These are phyloP conservation scores for Hoplodrina ambigua DNA, from an alignment of 2,888 invertebrate species.

Conservation along the genomic window DNA sequence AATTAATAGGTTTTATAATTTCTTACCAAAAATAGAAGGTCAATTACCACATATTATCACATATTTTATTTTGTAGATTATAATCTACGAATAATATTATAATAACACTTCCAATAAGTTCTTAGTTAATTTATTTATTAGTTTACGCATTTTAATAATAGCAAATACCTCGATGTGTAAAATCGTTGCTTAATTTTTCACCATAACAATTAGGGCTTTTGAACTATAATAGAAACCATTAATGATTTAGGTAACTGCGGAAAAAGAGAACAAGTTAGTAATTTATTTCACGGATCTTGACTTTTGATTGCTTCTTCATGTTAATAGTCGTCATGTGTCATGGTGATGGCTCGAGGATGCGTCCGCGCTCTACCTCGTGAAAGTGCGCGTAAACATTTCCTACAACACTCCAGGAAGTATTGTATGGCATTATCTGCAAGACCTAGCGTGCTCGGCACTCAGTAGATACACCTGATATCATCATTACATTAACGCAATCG, in stretches of 20 bases:
- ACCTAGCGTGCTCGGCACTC: constrained; percentile 67
- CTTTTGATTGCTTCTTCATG: constrained; percentile 37
- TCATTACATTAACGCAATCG: constrained; percentile 75
- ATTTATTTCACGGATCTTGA: constrained; percentile 43
- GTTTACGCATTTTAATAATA: background rate
- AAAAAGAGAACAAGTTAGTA: constrained; percentile 28
- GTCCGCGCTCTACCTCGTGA: constrained; percentile 68
- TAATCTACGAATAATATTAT: too few species aligned
- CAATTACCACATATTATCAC: too few species aligned
- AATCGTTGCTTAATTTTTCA: constrained; percentile 18
- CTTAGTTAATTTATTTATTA: too few species aligned
- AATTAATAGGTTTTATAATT: background rate
- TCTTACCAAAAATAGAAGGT: too few species aligned
- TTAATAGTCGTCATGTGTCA: constrained; percentile 48
- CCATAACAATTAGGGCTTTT: constrained; percentile 8
- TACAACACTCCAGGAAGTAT: constrained; percentile 75
- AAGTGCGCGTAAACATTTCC: constrained; percentile 77
- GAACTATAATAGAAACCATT: constrained; percentile 21
- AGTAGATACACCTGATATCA: constrained; percentile 65
- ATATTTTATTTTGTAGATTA: too few species aligned
- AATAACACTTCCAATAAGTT: background rate
- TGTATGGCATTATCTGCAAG: constrained; percentile 71
- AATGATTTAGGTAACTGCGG: constrained; percentile 10
- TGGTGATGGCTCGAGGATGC: constrained; percentile 59
- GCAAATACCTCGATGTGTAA: background rate